These are phyloP conservation scores for Prorops nasuta DNA, from an alignment of 1,140 invertebrate species.

Conservation along the genomic window DNA sequence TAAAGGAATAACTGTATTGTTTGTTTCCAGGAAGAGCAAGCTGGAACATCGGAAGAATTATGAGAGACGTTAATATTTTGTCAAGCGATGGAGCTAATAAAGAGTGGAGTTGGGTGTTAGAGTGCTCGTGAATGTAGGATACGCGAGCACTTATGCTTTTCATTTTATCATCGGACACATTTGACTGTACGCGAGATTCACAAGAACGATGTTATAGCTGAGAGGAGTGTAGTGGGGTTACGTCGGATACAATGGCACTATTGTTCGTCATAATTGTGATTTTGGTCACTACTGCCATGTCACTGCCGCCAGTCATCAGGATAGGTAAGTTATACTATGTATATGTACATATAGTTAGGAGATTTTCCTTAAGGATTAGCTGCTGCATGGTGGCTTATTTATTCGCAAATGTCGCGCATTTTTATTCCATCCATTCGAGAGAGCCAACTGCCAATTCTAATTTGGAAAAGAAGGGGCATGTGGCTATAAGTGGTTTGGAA, in stretches of 20 bases:
- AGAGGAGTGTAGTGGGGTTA: slow-evolving; percentile 41
- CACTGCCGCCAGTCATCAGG: slow-evolving; percentile 66
- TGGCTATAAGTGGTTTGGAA: no score
- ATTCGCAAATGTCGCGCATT: no score
- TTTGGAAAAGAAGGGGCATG: no score
- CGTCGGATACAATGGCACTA: slow-evolving; percentile 49
- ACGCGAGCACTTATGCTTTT: slow-evolving; percentile 16
- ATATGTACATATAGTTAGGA: no score
- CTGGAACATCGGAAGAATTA: slow-evolving; percentile 3
- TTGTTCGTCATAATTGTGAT: slow-evolving; percentile 52
- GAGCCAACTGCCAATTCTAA: no score
- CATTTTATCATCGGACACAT: slow-evolving; percentile 25
- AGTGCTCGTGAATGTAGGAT: slow-evolving; percentile 37
- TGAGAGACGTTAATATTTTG: slow-evolving; percentile 18
- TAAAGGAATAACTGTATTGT: no score
- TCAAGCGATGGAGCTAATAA: slow-evolving; percentile 12
- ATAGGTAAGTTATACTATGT: slow-evolving; percentile 66
- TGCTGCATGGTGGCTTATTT: no score
- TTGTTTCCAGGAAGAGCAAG: slow-evolving; percentile 15
- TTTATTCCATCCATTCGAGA: no score
- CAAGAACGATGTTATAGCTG: slow-evolving; percentile 44
- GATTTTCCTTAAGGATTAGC: no score
- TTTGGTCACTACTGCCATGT: slow-evolving; percentile 53
- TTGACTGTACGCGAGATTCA: slow-evolving; percentile 22
- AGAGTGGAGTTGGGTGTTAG: slow-evolving; percentile 33